Evolutionary conservation across 2,797 vertebrate genomes (phyloP).

Genomic region (Rhadinocentrus ornatus): DNA sequence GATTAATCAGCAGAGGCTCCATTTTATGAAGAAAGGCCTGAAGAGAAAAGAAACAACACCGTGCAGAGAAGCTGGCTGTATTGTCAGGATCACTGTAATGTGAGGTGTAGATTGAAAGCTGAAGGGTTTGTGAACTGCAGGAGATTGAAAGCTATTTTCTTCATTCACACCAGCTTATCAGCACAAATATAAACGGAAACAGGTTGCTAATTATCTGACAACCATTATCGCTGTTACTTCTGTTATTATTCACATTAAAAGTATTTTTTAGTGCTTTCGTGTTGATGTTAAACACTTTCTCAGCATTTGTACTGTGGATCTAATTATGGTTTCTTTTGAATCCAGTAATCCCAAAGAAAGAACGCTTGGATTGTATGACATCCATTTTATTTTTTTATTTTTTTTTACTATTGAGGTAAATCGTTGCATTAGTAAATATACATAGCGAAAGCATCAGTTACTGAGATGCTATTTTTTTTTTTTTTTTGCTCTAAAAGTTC

Average conservation of each 20-base stretch:
- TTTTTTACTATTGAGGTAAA: too few species aligned
- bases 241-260: neutral
- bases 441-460: too few species aligned
- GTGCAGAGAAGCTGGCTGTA: neutral
- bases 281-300: neutral
- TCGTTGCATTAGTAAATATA: too few species aligned
- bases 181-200: neutral
- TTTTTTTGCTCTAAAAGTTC: too few species aligned
- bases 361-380: too few species aligned
- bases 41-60: constrained; percentile 33
- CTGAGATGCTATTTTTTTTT: too few species aligned
- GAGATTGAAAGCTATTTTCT: neutral
- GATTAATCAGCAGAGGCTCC: constrained; percentile 49
- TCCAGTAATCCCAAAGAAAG: too few species aligned
- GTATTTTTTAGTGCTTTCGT: neutral
- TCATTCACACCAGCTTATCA: neutral
- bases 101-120: neutral
- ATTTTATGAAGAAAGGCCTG: constrained; percentile 10
- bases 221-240: neutral
- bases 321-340: too few species aligned
- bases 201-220: neutral
- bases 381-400: too few species aligned
- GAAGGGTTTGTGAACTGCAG: neutral
- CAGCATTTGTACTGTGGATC: too few species aligned
- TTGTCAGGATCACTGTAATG: neutral